Percentiles rank a stretch among this genome's conserved stretches.
Conservation (phyloP, 1,140 invertebrate species). For the Caerostris extrusa region DNA sequence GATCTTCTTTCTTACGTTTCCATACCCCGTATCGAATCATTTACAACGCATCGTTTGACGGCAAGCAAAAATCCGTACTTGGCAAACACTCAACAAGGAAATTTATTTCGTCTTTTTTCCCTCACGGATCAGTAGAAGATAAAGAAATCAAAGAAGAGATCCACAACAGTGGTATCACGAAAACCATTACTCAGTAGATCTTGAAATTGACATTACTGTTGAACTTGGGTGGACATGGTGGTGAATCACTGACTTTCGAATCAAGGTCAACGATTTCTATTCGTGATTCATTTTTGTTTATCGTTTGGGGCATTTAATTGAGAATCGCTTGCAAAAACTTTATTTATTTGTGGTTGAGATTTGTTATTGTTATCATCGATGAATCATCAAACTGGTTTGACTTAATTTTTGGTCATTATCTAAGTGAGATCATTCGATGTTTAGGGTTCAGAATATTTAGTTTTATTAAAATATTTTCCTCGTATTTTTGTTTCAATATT, state of each 20-base stretch:
- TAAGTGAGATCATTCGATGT: not conserved
- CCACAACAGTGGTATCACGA: not conserved
- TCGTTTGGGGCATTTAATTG: not conserved
- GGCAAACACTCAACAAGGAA: not conserved
- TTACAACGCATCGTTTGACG: slow-evolving; percentile 27
- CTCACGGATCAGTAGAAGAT: not conserved
- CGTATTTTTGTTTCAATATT: not conserved
- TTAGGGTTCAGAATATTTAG: not conserved
- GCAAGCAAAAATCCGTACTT: not conserved
- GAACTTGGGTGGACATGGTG: not conserved
- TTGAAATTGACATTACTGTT: not conserved
- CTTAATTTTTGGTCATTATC: not conserved
- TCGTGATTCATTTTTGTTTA: not conserved
- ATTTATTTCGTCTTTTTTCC: not conserved
- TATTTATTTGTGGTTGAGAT: not conserved
- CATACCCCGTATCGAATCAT: slow-evolving; percentile 33
- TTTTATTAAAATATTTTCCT: not conserved
- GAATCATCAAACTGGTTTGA: not conserved
- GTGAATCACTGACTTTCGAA: not conserved
- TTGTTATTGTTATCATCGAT: not conserved
- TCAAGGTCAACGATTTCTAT: not conserved
- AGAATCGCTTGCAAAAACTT: not conserved
- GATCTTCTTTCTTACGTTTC: not conserved
- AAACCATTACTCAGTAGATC: not conserved
- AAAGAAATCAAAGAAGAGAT: slow-evolving; percentile 3